Evolutionary conservation across 1,140 invertebrate species (phyloP).

Genomic region (Trypoxylus dichotomus): DNA sequence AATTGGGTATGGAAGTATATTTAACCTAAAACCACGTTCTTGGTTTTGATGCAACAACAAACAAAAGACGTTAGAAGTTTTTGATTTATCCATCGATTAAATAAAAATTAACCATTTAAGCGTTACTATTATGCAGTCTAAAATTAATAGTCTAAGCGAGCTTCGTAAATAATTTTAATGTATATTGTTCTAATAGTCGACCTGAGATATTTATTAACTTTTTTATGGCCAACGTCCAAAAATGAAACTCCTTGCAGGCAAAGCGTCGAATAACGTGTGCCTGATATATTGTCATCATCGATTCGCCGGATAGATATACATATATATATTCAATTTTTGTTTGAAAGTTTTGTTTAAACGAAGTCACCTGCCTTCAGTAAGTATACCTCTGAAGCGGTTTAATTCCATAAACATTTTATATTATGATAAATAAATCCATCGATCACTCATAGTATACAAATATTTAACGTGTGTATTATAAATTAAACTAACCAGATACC

Average conservation of each 20-base stretch:
- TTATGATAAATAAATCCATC: constrained; percentile 19
- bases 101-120: not conserved
- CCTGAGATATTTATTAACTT: not conserved
- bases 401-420: constrained; percentile 24
- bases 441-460: constrained; percentile 21
- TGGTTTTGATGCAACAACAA: not conserved
- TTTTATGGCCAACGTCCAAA: not conserved
- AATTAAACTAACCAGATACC: constrained; percentile 18
- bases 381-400: constrained; percentile 5
- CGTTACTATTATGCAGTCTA: not conserved
- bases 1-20: too few species aligned
- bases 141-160: not conserved
- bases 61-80: not conserved
- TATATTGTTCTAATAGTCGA: not conserved
- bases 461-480: constrained; percentile 23
- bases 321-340: constrained; percentile 1
- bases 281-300: not conserved
- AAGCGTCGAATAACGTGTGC: not conserved
- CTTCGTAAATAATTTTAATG: not conserved
- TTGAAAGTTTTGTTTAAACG: constrained; percentile 17
- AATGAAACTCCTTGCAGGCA: not conserved
- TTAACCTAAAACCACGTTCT: too few species aligned
- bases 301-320: not conserved
- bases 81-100: not conserved
- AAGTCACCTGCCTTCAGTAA: constrained; percentile 6